A percentile compares a stretch with the other conserved stretches of the same genome.
Conservation (phyloP, 2,113 vertebrate genomes). For the Mystacornis crossleyi region DNA sequence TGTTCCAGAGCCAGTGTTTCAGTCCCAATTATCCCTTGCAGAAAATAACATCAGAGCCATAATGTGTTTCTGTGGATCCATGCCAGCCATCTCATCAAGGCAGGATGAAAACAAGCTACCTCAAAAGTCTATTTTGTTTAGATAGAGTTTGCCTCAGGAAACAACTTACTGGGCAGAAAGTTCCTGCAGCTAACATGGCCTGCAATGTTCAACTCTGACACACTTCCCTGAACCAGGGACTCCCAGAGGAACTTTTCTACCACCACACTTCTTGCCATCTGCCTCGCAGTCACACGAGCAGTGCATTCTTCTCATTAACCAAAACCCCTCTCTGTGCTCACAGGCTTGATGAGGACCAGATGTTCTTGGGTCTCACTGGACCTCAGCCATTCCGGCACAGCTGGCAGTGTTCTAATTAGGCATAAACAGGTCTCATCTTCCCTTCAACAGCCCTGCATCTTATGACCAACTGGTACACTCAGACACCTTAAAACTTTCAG, state of each 20-base stretch:
- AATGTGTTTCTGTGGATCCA: not conserved
- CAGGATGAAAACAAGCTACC: not conserved
- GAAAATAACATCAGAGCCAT: not conserved
- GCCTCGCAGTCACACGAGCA: not conserved
- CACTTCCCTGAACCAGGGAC: not conserved
- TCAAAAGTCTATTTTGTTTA: not conserved
- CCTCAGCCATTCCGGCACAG: not conserved
- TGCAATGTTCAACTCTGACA: not conserved
- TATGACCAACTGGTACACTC: not conserved
- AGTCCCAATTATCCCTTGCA: not conserved
- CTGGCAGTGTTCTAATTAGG: not conserved
- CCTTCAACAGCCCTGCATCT: not conserved
- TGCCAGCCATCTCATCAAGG: not conserved
- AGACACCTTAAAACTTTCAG: not conserved
- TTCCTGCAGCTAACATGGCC: not conserved
- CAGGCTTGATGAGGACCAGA: not conserved
- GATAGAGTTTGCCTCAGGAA: not conserved
- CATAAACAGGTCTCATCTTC: not conserved
- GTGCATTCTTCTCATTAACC: not conserved
- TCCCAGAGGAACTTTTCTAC: not conserved
- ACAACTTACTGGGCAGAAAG: not conserved
- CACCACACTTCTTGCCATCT: not conserved
- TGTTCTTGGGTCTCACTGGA: not conserved
- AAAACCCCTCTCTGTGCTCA: not conserved
- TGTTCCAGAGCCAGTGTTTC: not conserved